Evolutionary conservation across 1,140 invertebrate genomes (phyloP).

Genomic region (Anastrepha obliqua): DNA sequence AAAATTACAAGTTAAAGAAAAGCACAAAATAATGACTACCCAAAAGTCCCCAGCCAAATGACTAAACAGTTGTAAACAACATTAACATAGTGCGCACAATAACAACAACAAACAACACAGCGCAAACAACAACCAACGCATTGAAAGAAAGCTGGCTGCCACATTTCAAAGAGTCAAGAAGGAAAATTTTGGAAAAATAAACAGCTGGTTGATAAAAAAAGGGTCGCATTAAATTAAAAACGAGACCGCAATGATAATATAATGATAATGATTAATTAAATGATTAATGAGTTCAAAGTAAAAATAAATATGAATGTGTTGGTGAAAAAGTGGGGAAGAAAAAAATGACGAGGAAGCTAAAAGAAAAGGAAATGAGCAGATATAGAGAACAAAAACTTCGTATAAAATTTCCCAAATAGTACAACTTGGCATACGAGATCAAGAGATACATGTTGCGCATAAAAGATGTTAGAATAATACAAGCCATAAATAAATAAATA

Average conservation of each 20-base stretch:
- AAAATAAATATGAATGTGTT: neutral
- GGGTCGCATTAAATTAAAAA: neutral
- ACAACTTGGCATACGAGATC: no score
- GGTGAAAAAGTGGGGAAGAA: no score
- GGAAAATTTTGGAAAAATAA: conserved; percentile 1
- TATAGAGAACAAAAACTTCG: no score
- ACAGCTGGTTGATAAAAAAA: neutral
- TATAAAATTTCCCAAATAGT: no score
- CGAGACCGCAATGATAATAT: neutral
- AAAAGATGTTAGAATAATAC: no score
- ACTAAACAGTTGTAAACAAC: neutral
- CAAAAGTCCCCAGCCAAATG: conserved; percentile 9
- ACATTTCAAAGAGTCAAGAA: neutral
- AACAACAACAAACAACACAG: neutral
- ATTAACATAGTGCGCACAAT: neutral
- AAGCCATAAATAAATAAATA: no score
- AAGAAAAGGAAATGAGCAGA: no score
- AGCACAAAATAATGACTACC: neutral
- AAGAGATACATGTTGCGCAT: no score
- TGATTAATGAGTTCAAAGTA: neutral
- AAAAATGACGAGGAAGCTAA: no score
- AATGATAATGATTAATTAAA: conserved; percentile 27
- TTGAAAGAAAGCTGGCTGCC: neutral
- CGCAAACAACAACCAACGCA: no score
- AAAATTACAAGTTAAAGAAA: neutral